Evolutionary conservation across 2,888 invertebrate species (phyloP).

Genomic region (Ormyrus labotus): DNA sequence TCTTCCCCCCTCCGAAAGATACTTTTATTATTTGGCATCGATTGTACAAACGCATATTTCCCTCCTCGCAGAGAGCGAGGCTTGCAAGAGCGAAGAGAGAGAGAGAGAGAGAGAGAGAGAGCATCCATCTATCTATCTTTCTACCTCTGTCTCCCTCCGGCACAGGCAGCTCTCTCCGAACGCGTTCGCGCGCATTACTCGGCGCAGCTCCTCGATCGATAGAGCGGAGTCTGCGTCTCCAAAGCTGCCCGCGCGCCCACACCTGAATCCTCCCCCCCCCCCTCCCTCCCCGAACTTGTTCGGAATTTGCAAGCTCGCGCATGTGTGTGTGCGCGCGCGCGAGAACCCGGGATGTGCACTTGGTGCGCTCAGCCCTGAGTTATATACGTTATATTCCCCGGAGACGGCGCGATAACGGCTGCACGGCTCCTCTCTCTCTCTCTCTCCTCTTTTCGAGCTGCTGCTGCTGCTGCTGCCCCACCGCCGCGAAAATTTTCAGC

Average conservation of each 20-base stretch:
- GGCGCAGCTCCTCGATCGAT: slow-evolving; percentile 68
- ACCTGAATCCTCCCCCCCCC: slow-evolving; percentile 18
- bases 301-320: neutral
- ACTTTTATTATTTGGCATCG: slow-evolving; percentile 4
- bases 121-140: neutral
- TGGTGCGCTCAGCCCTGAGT: neutral
- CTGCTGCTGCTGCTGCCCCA: too few species aligned
- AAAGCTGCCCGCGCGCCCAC: slow-evolving; percentile 59
- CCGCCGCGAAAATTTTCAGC: too few species aligned
- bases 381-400: neutral
- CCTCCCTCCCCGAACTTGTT: neutral
- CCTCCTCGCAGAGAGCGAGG: neutral
- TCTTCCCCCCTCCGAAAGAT: neutral
- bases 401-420: neutral
- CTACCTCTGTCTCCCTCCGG: neutral
- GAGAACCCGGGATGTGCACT: slow-evolving; percentile 8
- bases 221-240: slow-evolving; percentile 75
- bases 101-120: too few species aligned
- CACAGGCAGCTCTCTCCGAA: neutral
- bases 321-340: neutral
- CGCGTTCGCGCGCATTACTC: slow-evolving; percentile 29
- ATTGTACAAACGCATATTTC: neutral
- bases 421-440: neutral
- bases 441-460: neutral
- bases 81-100: too few species aligned